Evolutionary conservation across 2,888 invertebrate genomes (phyloP).

Genomic region (Drosophila testacea): DNA sequence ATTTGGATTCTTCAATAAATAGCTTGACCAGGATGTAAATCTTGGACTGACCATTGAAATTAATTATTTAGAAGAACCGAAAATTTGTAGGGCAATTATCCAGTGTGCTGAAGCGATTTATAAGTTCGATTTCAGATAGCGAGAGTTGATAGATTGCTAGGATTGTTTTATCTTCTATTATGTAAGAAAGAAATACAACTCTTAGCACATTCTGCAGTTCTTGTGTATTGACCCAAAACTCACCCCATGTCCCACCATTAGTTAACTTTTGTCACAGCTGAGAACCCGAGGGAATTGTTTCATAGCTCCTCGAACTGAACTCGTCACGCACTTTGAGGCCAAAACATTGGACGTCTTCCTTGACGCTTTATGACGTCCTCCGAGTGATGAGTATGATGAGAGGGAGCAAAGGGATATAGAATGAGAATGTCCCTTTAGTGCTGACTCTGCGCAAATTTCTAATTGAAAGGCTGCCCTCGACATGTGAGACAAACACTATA

Average conservation of each 20-base stretch:
- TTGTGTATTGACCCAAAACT: conserved; percentile 27
- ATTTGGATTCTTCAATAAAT: conserved; percentile 40
- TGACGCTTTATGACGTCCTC: conserved; percentile 60
- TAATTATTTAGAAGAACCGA: conserved; percentile 55
- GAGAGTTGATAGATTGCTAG: conserved; percentile 5
- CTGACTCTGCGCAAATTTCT: conserved; percentile 64
- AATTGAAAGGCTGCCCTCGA: conserved; percentile 62
- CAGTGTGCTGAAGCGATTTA: conserved; percentile 50
- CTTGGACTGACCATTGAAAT: conserved; percentile 46
- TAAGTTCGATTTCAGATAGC: conserved; percentile 7
- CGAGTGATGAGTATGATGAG: conserved; percentile 35
- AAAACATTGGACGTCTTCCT: conserved; percentile 11
- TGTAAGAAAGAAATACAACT: background rate
- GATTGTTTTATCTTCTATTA: conserved; percentile 8
- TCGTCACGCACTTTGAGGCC: conserved; percentile 61
- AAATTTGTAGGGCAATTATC: conserved; percentile 61
- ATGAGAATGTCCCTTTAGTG: conserved; percentile 70
- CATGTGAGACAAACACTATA: conserved; percentile 42
- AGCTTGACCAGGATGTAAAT: conserved; percentile 19
- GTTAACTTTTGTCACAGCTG: conserved; percentile 46
- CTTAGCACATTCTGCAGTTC: conserved; percentile 17
- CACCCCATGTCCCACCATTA: conserved; percentile 42
- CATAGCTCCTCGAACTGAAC: conserved; percentile 32
- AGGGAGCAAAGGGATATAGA: background rate
- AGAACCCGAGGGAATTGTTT: conserved; percentile 49